phyloP scores from a whole-genome alignment of 2,888 invertebrate species.

The Tipula lateralis region DNA sequence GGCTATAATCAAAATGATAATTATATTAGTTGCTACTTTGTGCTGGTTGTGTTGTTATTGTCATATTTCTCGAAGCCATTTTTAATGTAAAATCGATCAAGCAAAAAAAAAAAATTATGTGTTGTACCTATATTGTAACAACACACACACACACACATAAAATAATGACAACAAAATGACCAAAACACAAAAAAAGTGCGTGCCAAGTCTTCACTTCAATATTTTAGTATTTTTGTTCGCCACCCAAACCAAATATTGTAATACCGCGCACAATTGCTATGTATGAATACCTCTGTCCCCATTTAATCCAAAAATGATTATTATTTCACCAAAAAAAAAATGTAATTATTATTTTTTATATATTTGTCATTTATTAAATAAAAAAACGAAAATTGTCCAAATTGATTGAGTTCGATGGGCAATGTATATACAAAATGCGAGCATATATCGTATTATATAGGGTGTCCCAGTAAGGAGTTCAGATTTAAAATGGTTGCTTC shows the following conservation, averaged over 20 bases:
- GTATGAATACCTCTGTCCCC: not conserved
- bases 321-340: not conserved
- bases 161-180: slow-evolving; percentile 19
- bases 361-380: not conserved
- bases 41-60: not conserved
- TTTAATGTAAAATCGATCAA: slow-evolving; percentile 19
- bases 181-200: slow-evolving; percentile 11
- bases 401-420: not conserved
- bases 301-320: not conserved
- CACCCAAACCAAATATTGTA: not conserved
- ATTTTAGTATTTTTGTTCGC: not conserved
- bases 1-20: not conserved
- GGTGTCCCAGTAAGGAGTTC: too few relatives aligned
- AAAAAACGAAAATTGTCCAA: not conserved
- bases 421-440: not conserved
- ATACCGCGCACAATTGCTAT: not conserved
- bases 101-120: not conserved
- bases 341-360: not conserved
- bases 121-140: not conserved
- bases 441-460: not conserved
- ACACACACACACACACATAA: not conserved
- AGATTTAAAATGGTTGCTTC: too few relatives aligned
- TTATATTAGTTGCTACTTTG: not conserved
- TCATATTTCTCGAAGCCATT: not conserved
- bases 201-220: slow-evolving; percentile 19